phyloP scores from a whole-genome alignment of 2,113 vertebrate genomes.

The Solea solea region DNA sequence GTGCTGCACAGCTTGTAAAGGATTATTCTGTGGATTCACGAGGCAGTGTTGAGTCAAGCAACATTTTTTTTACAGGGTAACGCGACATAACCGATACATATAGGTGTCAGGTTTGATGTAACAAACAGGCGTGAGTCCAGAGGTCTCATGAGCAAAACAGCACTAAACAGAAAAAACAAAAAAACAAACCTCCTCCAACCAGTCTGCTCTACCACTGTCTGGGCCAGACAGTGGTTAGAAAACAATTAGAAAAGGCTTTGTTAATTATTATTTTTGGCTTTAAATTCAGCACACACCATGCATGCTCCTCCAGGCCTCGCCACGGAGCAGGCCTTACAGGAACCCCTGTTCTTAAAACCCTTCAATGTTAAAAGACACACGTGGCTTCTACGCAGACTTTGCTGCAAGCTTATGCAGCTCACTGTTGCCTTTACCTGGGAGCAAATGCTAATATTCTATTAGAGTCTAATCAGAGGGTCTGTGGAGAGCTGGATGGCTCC shows the following conservation, averaged over 20 bases:
- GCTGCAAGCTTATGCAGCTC: conserved; percentile 78
- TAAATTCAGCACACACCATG: not conserved
- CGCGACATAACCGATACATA: not conserved
- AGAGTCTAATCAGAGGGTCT: conserved; percentile 87
- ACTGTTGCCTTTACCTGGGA: conserved; percentile 83
- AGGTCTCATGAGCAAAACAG: conserved; percentile 45
- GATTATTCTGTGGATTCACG: conserved; percentile 24
- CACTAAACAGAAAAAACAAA: not conserved
- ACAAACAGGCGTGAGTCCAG: conserved; percentile 4
- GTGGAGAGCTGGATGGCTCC: conserved; percentile 84
- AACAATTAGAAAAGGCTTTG: not conserved
- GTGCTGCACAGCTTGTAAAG: conserved; percentile 55
- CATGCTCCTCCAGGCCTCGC: conserved; percentile 45
- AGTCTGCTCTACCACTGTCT: conserved; percentile 16
- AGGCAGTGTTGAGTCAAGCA: conserved; percentile 5
- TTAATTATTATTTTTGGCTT: conserved; percentile 25
- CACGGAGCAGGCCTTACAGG: conserved; percentile 45
- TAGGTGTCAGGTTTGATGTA: conserved; percentile 28
- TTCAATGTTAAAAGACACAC: conserved; percentile 70
- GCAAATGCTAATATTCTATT: conserved; percentile 91
- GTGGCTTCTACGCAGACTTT: conserved; percentile 69
- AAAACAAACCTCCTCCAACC: not conserved
- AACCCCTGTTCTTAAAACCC: conserved; percentile 28
- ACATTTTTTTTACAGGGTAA: conserved; percentile 3
- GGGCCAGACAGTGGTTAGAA: conserved; percentile 8